Percentiles rank a stretch among this genome's conserved stretches.
These are phyloP conservation scores for Himantopus leucocephalus DNA, from an alignment of 2,113 vertebrate species.

Conservation along the genomic window DNA sequence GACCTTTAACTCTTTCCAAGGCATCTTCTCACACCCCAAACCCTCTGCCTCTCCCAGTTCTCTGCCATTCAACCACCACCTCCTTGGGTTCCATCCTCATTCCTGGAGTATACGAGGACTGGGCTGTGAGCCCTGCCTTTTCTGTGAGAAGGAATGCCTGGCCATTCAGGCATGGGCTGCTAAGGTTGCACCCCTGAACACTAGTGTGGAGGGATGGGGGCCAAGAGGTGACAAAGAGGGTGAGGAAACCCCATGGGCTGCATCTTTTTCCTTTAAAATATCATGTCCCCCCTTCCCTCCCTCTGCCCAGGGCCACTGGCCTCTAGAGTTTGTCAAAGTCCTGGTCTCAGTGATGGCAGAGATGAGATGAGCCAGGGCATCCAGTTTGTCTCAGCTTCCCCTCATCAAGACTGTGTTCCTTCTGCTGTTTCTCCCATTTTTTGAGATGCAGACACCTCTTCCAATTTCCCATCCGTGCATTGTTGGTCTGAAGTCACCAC, in stretches of 20 bases:
- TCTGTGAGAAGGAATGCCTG: fast-evolving
- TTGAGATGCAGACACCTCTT: neutral
- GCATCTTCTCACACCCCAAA: neutral
- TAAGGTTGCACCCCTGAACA: neutral
- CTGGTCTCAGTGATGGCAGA: neutral
- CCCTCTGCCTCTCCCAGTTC: neutral
- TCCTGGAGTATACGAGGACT: neutral
- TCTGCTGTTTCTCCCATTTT: neutral
- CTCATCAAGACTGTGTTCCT: neutral
- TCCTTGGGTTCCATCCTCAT: neutral
- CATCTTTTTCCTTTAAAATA: neutral
- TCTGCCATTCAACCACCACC: neutral
- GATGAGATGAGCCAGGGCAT: neutral
- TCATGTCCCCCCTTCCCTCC: fast-evolving
- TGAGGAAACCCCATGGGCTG: neutral
- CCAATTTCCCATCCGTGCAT: neutral
- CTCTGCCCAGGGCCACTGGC: neutral
- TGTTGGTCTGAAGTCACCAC: neutral
- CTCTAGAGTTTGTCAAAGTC: neutral
- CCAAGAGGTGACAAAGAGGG: neutral
- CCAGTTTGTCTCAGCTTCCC: neutral
- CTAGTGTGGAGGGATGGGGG: neutral
- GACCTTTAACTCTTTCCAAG: neutral
- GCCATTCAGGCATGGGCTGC: neutral
- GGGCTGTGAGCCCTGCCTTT: neutral